Percentiles rank a stretch among this genome's conserved stretches.
phyloP scores from a whole-genome alignment of 2,888 invertebrate species.

The Galerucella pusilla region DNA sequence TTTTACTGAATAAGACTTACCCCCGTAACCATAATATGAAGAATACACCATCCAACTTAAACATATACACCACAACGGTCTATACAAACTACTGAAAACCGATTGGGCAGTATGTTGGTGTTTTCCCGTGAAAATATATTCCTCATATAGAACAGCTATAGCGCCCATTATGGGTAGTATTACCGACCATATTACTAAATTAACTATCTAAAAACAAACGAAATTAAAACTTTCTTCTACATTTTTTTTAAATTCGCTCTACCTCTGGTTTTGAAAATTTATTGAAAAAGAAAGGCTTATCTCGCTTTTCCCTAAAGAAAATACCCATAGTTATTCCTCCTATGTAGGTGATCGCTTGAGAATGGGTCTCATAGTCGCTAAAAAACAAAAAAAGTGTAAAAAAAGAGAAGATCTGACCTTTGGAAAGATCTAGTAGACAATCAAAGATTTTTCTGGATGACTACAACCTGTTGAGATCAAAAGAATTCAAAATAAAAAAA shows the following conservation, averaged over 20 bases:
- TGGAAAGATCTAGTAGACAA: too few relatives aligned
- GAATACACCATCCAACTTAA: constrained; percentile 49
- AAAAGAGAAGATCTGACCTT: too few relatives aligned
- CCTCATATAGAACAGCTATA: constrained; percentile 30
- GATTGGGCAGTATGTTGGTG: constrained; percentile 13
- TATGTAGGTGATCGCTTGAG: constrained; percentile 47
- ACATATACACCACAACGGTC: constrained; percentile 45
- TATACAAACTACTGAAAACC: constrained; percentile 30
- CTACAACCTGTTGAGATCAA: too few relatives aligned
- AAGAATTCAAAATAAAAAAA: too few relatives aligned
- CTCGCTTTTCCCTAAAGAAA: constrained; percentile 44
- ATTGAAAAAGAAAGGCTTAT: constrained; percentile 38
- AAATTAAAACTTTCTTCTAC: neutral
- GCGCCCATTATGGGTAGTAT: constrained; percentile 36
- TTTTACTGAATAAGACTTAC: constrained; percentile 36
- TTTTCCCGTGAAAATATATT: constrained; percentile 22
- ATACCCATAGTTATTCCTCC: constrained; percentile 49
- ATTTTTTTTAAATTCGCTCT: neutral
- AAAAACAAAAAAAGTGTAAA: constrained; percentile 27
- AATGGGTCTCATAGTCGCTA: constrained; percentile 48
- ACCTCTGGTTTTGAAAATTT: constrained; percentile 29
- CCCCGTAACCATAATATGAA: constrained; percentile 47
- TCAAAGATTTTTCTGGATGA: too few relatives aligned
- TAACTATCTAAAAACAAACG: constrained; percentile 32
- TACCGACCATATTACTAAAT: constrained; percentile 42